Conservation (phyloP, 2,888 invertebrate species). For the Cryptophagus acutangulus region DNA sequence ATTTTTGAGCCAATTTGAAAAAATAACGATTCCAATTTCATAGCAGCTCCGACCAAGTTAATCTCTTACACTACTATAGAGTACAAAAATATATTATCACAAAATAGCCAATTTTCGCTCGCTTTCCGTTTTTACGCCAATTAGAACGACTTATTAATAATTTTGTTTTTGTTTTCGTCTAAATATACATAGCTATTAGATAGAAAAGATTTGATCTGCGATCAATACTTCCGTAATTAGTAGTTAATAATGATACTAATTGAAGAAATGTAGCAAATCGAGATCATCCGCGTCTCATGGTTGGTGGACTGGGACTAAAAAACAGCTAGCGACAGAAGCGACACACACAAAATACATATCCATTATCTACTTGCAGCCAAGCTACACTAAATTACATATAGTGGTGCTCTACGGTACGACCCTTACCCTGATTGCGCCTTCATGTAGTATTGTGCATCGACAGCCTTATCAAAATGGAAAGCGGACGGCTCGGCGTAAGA, state of each 20-base stretch:
- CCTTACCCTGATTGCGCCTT: conserved; percentile 49
- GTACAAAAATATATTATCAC: conserved; percentile 41
- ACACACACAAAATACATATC: conserved; percentile 40
- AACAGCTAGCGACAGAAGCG: conserved; percentile 42
- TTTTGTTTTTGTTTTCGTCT: conserved; percentile 2
- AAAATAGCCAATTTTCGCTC: conserved; percentile 33
- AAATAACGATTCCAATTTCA: conserved; percentile 24
- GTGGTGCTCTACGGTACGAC: conserved; percentile 47
- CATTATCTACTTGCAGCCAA: conserved; percentile 42
- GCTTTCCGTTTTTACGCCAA: conserved; percentile 25
- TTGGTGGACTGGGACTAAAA: conserved; percentile 36
- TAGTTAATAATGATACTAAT: too few species aligned
- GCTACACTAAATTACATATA: conserved; percentile 41
- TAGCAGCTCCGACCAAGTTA: conserved; percentile 7
- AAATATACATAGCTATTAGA: too few species aligned
- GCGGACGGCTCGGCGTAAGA: conserved; percentile 25
- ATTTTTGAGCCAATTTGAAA: conserved; percentile 37
- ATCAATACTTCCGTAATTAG: too few species aligned
- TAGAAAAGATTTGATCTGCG: too few species aligned
- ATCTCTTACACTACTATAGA: conserved; percentile 20
- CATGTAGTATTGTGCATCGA: conserved; percentile 45
- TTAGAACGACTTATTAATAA: conserved; percentile 15
- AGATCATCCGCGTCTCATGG: conserved; percentile 33
- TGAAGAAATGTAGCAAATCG: too few species aligned
- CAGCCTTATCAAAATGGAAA: conserved; percentile 42